Conservation (phyloP, 2,113 vertebrate genomes). For the Phyllostomus discolor region DNA sequence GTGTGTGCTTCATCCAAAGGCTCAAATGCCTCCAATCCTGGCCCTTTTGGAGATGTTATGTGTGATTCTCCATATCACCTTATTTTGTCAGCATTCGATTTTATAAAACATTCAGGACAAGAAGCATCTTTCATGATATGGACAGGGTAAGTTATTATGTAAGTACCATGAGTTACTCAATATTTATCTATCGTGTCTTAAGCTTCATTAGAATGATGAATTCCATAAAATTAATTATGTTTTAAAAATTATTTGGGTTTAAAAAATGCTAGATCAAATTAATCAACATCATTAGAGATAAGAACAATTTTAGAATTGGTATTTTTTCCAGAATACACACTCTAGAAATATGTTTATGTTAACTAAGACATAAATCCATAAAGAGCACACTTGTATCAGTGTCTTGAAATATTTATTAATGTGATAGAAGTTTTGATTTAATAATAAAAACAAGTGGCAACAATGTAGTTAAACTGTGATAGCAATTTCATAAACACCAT, state of each 20-base stretch:
- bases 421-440: neutral
- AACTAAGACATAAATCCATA: neutral
- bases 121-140: conserved; percentile 94
- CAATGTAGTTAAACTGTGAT: neutral
- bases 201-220: neutral
- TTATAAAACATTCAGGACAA: conserved; percentile 85
- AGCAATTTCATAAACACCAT: neutral
- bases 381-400: neutral
- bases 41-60: conserved; percentile 90
- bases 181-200: neutral
- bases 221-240: neutral
- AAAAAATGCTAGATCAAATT: neutral
- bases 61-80: conserved; percentile 96
- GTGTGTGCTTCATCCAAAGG: conserved; percentile 96
- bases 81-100: conserved; percentile 91
- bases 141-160: conserved; percentile 90
- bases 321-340: neutral
- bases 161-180: neutral
- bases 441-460: neutral
- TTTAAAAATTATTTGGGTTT: conserved; percentile 16
- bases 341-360: neutral
- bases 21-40: conserved; percentile 85
- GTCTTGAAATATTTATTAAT: neutral
- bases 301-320: neutral
- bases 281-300: neutral